Conservation (phyloP, 2,797 vertebrate species). For the Galago senegalensis region DNA sequence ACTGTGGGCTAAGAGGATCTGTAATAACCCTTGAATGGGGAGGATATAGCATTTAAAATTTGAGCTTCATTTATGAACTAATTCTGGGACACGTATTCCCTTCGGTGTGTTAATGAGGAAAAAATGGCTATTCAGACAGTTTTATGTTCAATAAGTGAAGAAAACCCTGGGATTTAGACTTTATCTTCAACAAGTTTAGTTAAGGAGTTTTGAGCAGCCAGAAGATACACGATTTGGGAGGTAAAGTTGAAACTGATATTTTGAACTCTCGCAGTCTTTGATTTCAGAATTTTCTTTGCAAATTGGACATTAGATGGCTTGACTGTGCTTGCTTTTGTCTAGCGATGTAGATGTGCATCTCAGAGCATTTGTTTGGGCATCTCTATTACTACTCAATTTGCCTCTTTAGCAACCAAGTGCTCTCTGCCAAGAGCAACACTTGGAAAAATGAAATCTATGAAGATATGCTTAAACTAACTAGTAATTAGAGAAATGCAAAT, state of each 20-base stretch:
- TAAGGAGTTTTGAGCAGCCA: not conserved
- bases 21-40: not conserved
- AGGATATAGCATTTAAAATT: not conserved
- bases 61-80: conserved; percentile 30
- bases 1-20: not conserved
- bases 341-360: not conserved
- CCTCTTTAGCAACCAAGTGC: not conserved
- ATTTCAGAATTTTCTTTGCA: conserved; percentile 33
- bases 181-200: not conserved
- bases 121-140: conserved; percentile 7
- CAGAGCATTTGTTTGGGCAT: not conserved
- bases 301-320: not conserved
- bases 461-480: not conserved
- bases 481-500: conserved; percentile 20
- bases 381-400: not conserved
- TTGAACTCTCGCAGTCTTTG: not conserved
- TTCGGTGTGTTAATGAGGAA: conserved; percentile 30
- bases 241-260: not conserved
- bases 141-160: conserved; percentile 43
- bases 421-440: not conserved
- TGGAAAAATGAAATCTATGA: conserved; percentile 15
- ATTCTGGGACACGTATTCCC: not conserved
- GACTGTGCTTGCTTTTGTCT: not conserved
- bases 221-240: not conserved
- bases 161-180: conserved; percentile 4